Conservation (phyloP, 2,888 invertebrate species). For the Steinernema carpocapsae region DNA sequence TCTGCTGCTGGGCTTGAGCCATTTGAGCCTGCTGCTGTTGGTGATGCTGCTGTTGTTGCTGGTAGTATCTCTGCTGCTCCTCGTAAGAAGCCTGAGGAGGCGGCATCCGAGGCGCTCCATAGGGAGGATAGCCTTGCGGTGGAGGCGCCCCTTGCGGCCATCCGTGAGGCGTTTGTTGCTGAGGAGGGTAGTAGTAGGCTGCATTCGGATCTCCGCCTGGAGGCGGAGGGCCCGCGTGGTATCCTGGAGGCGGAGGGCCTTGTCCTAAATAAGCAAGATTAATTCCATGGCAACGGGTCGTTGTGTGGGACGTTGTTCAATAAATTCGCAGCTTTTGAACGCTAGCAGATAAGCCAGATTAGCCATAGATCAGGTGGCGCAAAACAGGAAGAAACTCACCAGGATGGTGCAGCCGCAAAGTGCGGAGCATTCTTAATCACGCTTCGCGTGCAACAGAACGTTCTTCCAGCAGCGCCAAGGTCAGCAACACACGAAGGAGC, state of each 20-base stretch:
- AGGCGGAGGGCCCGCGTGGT: slow-evolving; percentile 16
- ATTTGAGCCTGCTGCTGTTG: not conserved
- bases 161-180: slow-evolving; percentile 20
- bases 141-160: slow-evolving; percentile 16
- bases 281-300: not conserved
- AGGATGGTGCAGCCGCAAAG: not conserved
- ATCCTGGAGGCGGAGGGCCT: slow-evolving; percentile 13
- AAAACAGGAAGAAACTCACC: not conserved
- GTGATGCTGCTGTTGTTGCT: slow-evolving; percentile 11
- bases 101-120: slow-evolving; percentile 20
- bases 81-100: slow-evolving; percentile 7
- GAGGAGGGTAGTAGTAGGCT: slow-evolving; percentile 12
- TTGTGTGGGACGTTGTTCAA: too few relatives aligned
- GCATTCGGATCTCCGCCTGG: slow-evolving; percentile 19
- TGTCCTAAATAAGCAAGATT: slow-evolving; percentile 18
- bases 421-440: slow-evolving; percentile 16
- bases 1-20: slow-evolving; percentile 11
- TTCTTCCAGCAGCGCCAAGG: slow-evolving; percentile 20
- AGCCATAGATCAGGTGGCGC: too few relatives aligned
- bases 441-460: slow-evolving; percentile 5
- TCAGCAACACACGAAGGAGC: not conserved
- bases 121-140: slow-evolving; percentile 23
- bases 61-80: slow-evolving; percentile 23
- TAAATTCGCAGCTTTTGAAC: not conserved
- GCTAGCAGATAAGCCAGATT: too few relatives aligned